Evolutionary conservation across 2,797 vertebrate species (phyloP).

Genomic region (Centroberyx gerrardi): DNA sequence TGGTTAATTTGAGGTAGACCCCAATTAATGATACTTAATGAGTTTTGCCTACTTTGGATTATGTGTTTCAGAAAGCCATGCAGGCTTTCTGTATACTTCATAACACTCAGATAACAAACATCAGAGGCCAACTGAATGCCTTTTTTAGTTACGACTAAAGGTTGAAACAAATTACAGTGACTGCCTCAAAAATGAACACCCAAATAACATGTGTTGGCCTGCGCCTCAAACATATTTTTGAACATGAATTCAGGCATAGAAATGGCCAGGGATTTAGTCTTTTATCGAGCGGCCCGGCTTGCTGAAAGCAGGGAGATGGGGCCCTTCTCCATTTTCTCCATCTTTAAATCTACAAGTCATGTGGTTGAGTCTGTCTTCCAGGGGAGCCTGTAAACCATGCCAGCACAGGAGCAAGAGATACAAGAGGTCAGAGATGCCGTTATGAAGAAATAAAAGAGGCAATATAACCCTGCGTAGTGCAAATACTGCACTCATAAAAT

Average conservation of each 20-base stretch:
- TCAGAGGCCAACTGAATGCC: conserved; percentile 27
- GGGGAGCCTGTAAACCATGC: conserved; percentile 49
- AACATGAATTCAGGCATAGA: conserved; percentile 51
- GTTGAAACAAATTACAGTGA: conserved; percentile 46
- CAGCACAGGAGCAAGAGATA: conserved; percentile 50
- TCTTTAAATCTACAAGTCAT: conserved; percentile 60
- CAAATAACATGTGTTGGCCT: conserved; percentile 62
- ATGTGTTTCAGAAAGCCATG: conserved; percentile 50
- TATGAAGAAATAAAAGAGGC: conserved; percentile 72
- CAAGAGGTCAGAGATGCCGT: conserved; percentile 67
- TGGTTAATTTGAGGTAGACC: conserved; percentile 39
- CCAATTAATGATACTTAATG: conserved; percentile 68
- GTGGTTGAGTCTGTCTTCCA: conserved; percentile 37
- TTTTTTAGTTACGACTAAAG: conserved; percentile 22
- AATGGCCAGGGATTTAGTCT: conserved; percentile 46
- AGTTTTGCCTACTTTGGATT: conserved; percentile 52
- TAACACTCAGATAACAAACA: conserved; percentile 17
- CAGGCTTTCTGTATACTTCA: conserved; percentile 27
- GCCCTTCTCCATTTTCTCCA: conserved; percentile 31
- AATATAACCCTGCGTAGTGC: conserved; percentile 61
- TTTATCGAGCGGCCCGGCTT: conserved; percentile 57
- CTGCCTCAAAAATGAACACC: conserved; percentile 49
- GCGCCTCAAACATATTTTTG: conserved; percentile 55
- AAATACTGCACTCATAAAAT: conserved; percentile 68
- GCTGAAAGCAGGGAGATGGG: conserved; percentile 35